Percentiles rank a stretch among this genome's conserved stretches.
phyloP scores from a whole-genome alignment of 2,797 vertebrate species.

The Poeciliopsis turneri region DNA sequence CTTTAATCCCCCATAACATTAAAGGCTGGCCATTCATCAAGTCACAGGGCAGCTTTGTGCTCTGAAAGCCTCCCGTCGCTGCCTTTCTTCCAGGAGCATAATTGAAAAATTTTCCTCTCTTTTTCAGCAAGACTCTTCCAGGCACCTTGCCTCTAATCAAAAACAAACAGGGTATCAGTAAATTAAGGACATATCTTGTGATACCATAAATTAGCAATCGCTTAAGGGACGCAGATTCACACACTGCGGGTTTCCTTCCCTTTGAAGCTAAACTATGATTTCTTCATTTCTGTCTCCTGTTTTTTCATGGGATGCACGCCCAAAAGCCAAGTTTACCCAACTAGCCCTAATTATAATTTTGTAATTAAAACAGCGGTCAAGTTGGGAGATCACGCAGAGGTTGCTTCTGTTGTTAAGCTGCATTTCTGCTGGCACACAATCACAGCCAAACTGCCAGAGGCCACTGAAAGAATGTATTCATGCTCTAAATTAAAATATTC shows the following conservation, averaged over 20 bases:
- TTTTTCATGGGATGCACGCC: conserved; percentile 21
- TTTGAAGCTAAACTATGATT: conserved; percentile 31
- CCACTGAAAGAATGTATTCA: conserved; percentile 67
- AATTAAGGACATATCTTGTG: conserved; percentile 73
- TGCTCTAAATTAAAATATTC: conserved; percentile 72
- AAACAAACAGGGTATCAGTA: conserved; percentile 77
- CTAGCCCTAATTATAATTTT: conserved; percentile 66
- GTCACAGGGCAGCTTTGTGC: conserved; percentile 79
- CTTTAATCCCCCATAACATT: conserved; percentile 86
- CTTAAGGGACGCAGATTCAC: conserved; percentile 47
- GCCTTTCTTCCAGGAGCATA: conserved; percentile 71
- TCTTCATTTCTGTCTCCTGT: conserved; percentile 31
- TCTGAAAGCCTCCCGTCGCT: conserved; percentile 75
- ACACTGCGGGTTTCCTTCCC: conserved; percentile 26
- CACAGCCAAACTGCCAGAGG: conserved; percentile 58
- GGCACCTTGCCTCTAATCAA: conserved; percentile 67
- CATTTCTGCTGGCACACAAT: conserved; percentile 60
- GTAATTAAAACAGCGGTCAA: conserved; percentile 75
- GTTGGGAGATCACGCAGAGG: conserved; percentile 65
- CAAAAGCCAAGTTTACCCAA: conserved; percentile 56
- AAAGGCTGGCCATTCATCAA: conserved; percentile 84
- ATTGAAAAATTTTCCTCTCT: conserved; percentile 69
- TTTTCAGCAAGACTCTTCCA: conserved; percentile 46
- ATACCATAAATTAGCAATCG: conserved; percentile 65
- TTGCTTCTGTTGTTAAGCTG: conserved; percentile 63